phyloP scores from a whole-genome alignment of 1,140 invertebrate genomes.

The Drosophila saltans region DNA sequence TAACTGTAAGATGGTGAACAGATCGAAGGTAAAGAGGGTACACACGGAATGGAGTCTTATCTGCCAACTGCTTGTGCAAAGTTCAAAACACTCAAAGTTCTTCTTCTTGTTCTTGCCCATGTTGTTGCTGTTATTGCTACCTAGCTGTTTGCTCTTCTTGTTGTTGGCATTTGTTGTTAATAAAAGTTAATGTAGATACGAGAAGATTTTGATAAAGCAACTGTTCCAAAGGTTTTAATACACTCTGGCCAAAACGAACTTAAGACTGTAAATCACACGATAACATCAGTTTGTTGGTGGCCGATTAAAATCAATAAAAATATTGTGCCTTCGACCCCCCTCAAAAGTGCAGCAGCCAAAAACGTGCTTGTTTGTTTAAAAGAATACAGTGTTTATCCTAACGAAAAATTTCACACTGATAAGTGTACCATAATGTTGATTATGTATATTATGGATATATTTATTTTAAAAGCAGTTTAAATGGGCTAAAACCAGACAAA shows the following conservation, averaged over 20 bases:
- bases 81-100: slow-evolving; percentile 68
- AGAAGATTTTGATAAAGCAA: slow-evolving; percentile 64
- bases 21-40: slow-evolving; percentile 10
- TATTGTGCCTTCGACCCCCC: slow-evolving; percentile 25
- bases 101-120: slow-evolving; percentile 31
- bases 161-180: slow-evolving; percentile 40
- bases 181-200: slow-evolving; percentile 51
- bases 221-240: slow-evolving; percentile 63
- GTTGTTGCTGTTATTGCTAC: slow-evolving; percentile 24
- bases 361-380: slow-evolving; percentile 37
- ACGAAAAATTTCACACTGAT: slow-evolving; percentile 23
- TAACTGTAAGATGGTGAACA: slow-evolving; percentile 36
- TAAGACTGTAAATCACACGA: slow-evolving; percentile 47
- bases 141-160: slow-evolving; percentile 45
- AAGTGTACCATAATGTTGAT: not conserved
- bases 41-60: slow-evolving; percentile 57
- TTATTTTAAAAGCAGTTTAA: not conserved
- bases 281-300: slow-evolving; percentile 30
- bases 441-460: not conserved
- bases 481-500: not conserved
- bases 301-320: slow-evolving; percentile 77
- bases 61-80: slow-evolving; percentile 75
- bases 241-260: slow-evolving; percentile 33
- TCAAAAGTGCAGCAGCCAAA: slow-evolving; percentile 11
- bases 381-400: not conserved